Evolutionary conservation across 35 echinoderm and acorn worm genomes (phyloP).

Genomic region (Lytechinus variegatus): DNA sequence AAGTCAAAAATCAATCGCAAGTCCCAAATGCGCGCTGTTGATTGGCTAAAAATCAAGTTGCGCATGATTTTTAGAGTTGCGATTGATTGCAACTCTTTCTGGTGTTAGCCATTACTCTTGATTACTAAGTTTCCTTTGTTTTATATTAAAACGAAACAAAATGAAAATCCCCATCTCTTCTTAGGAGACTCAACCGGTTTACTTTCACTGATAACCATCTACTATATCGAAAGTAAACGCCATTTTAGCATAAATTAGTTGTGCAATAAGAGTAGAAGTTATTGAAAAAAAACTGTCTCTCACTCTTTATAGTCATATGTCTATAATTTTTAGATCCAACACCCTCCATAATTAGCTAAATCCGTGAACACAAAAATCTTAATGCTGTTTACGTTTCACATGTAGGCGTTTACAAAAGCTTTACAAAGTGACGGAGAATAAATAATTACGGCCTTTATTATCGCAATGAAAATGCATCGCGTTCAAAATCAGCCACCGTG

Average conservation of each 20-base stretch:
- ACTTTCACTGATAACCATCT: neutral
- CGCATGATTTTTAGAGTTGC: no score
- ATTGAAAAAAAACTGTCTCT: neutral
- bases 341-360: no score
- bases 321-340: no score
- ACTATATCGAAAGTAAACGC: neutral
- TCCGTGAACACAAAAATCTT: no score
- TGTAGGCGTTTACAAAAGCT: no score
- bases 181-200: neutral
- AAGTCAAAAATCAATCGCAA: no score
- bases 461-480: neutral
- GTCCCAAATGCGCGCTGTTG: no score
- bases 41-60: no score
- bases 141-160: neutral
- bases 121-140: neutral
- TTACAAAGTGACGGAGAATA: neutral
- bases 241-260: neutral
- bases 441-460: neutral
- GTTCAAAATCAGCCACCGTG: neutral
- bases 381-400: no score
- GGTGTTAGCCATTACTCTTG: neutral
- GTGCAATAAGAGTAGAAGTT: neutral
- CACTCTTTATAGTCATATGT: no score
- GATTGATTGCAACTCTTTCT: no score
- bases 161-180: neutral